phyloP scores from a whole-genome alignment of 2,888 invertebrate genomes.

The Melinaea marsaeus region DNA sequence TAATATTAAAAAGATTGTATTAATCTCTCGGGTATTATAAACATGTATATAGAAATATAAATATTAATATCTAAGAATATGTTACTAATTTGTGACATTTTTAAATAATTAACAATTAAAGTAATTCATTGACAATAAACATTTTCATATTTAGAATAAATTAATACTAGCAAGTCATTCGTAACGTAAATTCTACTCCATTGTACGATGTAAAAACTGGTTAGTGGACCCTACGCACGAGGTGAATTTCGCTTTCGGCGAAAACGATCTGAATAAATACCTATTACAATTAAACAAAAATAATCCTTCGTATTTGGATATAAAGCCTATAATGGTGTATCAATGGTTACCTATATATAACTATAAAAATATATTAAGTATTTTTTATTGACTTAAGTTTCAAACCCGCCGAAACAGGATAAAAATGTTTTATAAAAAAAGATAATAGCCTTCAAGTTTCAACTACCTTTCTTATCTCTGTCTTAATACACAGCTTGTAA shows the following conservation, averaged over 20 bases:
- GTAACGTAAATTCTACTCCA: background rate
- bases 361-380: background rate
- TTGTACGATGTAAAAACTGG: constrained; percentile 16
- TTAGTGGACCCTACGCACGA: constrained; percentile 18
- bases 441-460: constrained; percentile 16
- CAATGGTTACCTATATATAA: background rate
- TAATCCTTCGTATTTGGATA: background rate
- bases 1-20: too few species aligned
- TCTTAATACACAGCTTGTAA: constrained; percentile 34
- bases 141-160: too few species aligned
- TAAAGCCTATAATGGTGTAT: background rate
- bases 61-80: too few species aligned
- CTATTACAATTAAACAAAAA: background rate
- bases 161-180: background rate
- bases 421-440: background rate
- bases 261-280: constrained; percentile 15
- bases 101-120: too few species aligned
- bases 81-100: too few species aligned
- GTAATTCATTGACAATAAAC: too few species aligned
- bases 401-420: background rate
- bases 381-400: background rate
- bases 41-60: too few species aligned
- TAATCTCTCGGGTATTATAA: too few species aligned
- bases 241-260: constrained; percentile 27
- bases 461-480: constrained; percentile 37